These are phyloP conservation scores for Onychomys arenicola DNA, from an alignment of 2,797 vertebrate genomes.

Conservation along the genomic window DNA sequence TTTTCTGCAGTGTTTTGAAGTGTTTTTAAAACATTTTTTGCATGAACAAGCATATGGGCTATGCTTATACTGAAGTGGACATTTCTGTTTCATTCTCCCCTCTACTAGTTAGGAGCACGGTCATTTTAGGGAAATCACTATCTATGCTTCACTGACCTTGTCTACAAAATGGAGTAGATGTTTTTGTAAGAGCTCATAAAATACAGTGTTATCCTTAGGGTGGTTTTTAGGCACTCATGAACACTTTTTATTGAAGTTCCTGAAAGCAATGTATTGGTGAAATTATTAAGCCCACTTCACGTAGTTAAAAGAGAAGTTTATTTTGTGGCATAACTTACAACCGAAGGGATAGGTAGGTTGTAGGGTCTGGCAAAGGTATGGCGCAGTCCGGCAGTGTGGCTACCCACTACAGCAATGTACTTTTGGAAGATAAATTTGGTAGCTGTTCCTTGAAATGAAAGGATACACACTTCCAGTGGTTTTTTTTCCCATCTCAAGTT, in stretches of 20 bases:
- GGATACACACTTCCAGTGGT: background rate
- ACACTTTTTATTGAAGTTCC: background rate
- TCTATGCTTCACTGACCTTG: background rate
- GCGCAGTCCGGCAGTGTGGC: no score
- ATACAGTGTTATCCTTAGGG: background rate
- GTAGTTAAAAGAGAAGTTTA: no score
- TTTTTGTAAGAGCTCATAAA: constrained; percentile 30
- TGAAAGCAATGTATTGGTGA: background rate
- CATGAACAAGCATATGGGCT: background rate
- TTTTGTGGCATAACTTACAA: no score
- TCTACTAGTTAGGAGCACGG: background rate
- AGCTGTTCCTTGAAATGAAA: background rate
- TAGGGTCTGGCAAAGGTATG: no score
- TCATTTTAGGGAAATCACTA: background rate
- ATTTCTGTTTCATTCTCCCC: background rate
- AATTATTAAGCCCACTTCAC: no score
- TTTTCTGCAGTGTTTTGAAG: background rate
- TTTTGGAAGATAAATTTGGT: background rate
- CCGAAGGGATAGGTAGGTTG: no score
- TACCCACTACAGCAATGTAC: no score
- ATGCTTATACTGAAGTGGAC: background rate
- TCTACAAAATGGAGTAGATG: constrained; percentile 29
- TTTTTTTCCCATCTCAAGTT: background rate
- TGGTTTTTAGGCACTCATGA: constrained; percentile 6
- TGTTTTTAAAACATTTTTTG: background rate